phyloP scores from a whole-genome alignment of 2,113 vertebrate genomes.

The Trinectes maculatus region DNA sequence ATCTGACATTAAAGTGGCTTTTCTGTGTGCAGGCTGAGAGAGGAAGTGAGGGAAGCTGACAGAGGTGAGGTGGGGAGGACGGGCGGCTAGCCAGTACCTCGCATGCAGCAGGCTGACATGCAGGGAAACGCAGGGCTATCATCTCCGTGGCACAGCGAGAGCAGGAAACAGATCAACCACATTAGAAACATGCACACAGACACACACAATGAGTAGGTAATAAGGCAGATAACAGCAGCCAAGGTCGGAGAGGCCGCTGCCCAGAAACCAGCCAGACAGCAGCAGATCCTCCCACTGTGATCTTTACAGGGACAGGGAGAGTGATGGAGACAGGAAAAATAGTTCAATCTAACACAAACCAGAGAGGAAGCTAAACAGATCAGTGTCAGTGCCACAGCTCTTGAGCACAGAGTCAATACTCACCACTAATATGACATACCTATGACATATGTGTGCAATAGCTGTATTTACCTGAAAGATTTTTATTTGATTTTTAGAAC shows the following conservation, averaged over 20 bases:
- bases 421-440: constrained; percentile 25
- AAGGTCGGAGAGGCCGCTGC: constrained; percentile 40
- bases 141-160: constrained; percentile 19
- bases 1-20: constrained; percentile 54
- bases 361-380: constrained; percentile 36
- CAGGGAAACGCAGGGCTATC: constrained; percentile 29
- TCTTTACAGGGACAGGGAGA: constrained; percentile 31
- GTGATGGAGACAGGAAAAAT: constrained; percentile 30
- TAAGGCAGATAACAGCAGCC: constrained; percentile 41
- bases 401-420: constrained; percentile 34
- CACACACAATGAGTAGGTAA: constrained; percentile 36
- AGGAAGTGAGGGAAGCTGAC: constrained; percentile 59
- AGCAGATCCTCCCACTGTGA: constrained; percentile 52
- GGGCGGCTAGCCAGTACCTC: constrained; percentile 25
- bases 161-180: constrained; percentile 47
- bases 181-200: background rate
- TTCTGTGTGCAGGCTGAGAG: constrained; percentile 24
- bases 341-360: constrained; percentile 40
- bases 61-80: constrained; percentile 32
- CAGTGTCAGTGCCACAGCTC: constrained; percentile 48
- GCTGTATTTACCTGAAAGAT: background rate
- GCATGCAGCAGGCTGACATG: constrained; percentile 49
- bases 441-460: background rate
- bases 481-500: background rate
- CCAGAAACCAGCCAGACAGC: constrained; percentile 43